Evolutionary conservation across 2,113 vertebrate species (phyloP).

Genomic region (Grallaria varia): DNA sequence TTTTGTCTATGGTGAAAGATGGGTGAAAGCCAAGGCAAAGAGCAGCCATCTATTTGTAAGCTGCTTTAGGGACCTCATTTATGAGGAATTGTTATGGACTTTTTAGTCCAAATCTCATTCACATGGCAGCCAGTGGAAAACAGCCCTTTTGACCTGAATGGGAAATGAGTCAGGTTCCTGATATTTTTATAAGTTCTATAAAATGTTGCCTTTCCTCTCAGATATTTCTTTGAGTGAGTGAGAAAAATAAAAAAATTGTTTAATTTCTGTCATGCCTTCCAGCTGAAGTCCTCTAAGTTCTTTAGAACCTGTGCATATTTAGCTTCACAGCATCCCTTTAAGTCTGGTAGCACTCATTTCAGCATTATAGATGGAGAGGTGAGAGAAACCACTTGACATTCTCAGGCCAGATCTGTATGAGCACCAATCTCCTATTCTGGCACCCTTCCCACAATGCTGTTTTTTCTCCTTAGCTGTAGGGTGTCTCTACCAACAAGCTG

Average conservation of each 20-base stretch:
- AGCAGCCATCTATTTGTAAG: not conserved
- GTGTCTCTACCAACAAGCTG: not conserved
- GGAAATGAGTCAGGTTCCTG: not conserved
- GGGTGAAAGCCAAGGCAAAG: not conserved
- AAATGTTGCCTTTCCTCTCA: not conserved
- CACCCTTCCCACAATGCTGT: not conserved
- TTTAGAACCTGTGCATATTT: not conserved
- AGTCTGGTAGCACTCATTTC: not conserved
- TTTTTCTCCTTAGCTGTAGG: not conserved
- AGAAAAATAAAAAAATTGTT: constrained; percentile 16
- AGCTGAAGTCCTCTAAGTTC: not conserved
- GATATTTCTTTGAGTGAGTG: not conserved
- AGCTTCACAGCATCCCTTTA: not conserved
- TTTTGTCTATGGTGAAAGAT: not conserved
- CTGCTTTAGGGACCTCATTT: not conserved
- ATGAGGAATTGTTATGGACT: not conserved
- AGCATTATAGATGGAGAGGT: not conserved
- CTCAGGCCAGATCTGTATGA: not conserved
- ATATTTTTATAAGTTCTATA: not conserved
- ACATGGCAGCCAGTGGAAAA: not conserved
- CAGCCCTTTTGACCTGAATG: not conserved
- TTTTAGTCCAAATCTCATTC: not conserved
- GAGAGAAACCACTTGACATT: not conserved
- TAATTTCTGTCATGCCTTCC: not conserved
- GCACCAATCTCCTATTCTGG: not conserved